phyloP scores from a whole-genome alignment of 1,140 invertebrate genomes.

The Trachymyrmex cornetzi region DNA sequence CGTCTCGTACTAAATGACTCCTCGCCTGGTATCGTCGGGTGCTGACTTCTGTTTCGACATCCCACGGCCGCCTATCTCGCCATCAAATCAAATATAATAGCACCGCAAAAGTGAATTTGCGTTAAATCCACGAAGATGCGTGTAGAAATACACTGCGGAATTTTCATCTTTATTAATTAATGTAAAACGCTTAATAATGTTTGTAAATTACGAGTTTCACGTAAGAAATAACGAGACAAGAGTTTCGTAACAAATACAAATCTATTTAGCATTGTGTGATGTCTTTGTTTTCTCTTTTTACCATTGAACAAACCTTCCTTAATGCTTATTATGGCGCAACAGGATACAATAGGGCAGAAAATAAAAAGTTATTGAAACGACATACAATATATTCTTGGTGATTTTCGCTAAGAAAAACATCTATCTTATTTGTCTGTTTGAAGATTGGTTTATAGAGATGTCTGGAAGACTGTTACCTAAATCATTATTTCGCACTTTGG shows the following conservation, averaged over 20 bases:
- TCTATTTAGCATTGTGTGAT: not conserved
- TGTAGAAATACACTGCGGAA: not conserved
- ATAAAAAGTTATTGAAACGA: not conserved
- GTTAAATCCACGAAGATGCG: not conserved
- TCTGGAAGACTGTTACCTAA: not conserved
- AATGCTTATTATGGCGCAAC: not conserved
- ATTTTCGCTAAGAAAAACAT: not conserved
- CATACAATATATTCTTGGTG: not conserved
- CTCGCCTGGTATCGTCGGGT: slow-evolving; percentile 53
- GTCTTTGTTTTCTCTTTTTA: not conserved
- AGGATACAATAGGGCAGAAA: not conserved
- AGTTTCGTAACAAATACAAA: not conserved
- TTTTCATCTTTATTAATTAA: slow-evolving; percentile 3
- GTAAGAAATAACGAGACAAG: not conserved
- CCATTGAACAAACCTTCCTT: not conserved
- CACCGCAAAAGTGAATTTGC: not conserved
- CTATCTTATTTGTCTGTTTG: not conserved
- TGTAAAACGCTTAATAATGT: not conserved
- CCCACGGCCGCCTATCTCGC: slow-evolving; percentile 22
- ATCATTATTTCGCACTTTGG: not conserved
- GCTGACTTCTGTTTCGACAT: slow-evolving; percentile 56
- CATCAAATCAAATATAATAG: slow-evolving; percentile 36
- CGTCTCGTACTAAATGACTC: slow-evolving; percentile 59
- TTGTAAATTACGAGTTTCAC: not conserved
- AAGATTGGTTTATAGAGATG: not conserved